Evolutionary conservation across 2,888 invertebrate species (phyloP).

Genomic region (Callyntrura guangdongensis): DNA sequence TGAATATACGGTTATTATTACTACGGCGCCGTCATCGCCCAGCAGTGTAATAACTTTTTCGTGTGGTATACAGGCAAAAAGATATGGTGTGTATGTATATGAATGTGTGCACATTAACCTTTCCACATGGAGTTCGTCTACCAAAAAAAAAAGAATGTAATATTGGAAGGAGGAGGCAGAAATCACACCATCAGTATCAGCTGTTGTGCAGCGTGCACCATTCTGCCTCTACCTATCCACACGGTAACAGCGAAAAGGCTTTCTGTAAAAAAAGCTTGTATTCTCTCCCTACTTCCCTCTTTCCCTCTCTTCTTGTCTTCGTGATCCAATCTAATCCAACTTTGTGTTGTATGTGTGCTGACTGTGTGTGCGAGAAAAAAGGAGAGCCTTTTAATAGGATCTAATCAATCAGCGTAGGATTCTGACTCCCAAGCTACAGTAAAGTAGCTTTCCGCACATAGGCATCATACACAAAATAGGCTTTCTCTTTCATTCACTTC

Average conservation of each 20-base stretch:
- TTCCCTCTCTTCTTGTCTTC: neutral
- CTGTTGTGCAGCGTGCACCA: conserved; percentile 4
- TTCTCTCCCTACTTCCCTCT: conserved; percentile 25
- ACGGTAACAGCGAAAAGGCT: neutral
- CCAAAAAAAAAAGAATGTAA: too few species aligned
- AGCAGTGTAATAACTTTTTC: neutral
- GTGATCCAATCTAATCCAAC: conserved; percentile 37
- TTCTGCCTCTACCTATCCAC: neutral
- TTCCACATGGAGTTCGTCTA: neutral
- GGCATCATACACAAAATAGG: conserved; percentile 55
- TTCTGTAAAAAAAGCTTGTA: conserved; percentile 13
- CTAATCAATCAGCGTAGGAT: conserved; percentile 75
- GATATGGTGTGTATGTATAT: too few species aligned
- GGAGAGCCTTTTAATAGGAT: conserved; percentile 71
- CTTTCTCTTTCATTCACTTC: conserved; percentile 43
- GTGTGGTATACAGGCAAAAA: too few species aligned
- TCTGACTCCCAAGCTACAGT: conserved; percentile 19
- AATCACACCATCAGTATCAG: conserved; percentile 20
- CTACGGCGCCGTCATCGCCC: neutral
- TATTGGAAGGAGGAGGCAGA: neutral
- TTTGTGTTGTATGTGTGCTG: conserved; percentile 12
- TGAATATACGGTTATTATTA: neutral
- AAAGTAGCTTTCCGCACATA: conserved; percentile 63
- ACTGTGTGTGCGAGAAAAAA: conserved; percentile 2
- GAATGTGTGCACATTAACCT: conserved; percentile 28